phyloP scores from a whole-genome alignment of 2,797 vertebrate genomes.

The Phataginus tricuspis region DNA sequence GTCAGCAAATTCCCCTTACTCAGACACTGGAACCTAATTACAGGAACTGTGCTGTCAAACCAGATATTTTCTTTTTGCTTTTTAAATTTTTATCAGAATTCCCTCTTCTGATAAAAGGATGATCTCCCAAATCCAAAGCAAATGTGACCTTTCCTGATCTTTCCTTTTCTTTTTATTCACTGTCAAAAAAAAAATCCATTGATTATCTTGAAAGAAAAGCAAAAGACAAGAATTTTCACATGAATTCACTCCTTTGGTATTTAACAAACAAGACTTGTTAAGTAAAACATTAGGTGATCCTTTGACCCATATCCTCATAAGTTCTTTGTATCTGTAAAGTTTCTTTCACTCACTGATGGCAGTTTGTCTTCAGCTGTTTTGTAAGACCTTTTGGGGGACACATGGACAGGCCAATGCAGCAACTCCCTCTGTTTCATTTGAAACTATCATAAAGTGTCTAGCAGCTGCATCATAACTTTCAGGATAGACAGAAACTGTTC shows the following conservation, averaged over 20 bases:
- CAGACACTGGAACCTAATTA: not conserved
- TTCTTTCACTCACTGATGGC: conserved; percentile 1
- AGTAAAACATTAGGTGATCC: conserved; percentile 45
- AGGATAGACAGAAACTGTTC: not conserved
- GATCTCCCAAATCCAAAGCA: conserved; percentile 33
- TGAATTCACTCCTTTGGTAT: conserved; percentile 55
- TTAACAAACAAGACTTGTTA: conserved; percentile 54
- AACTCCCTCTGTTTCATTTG: not conserved
- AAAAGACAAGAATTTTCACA: conserved; percentile 50
- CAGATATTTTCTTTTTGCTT: not conserved
- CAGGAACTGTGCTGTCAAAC: not conserved
- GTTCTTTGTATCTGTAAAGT: not conserved
- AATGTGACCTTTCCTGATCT: conserved; percentile 26
- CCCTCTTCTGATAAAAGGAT: conserved; percentile 4
- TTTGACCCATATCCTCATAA: not conserved
- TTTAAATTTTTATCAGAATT: conserved; percentile 24
- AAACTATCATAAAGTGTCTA: conserved; percentile 37
- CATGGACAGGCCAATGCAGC: not conserved
- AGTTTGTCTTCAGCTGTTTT: not conserved
- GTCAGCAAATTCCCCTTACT: not conserved
- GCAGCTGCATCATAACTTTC: conserved; percentile 12
- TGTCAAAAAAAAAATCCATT: not conserved
- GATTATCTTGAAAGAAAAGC: conserved; percentile 26
- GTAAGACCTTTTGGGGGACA: not conserved
- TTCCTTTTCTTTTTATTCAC: not conserved